Evolutionary conservation across 1,140 invertebrate species (phyloP).

Genomic region (Zaprionus kolodkinae): DNA sequence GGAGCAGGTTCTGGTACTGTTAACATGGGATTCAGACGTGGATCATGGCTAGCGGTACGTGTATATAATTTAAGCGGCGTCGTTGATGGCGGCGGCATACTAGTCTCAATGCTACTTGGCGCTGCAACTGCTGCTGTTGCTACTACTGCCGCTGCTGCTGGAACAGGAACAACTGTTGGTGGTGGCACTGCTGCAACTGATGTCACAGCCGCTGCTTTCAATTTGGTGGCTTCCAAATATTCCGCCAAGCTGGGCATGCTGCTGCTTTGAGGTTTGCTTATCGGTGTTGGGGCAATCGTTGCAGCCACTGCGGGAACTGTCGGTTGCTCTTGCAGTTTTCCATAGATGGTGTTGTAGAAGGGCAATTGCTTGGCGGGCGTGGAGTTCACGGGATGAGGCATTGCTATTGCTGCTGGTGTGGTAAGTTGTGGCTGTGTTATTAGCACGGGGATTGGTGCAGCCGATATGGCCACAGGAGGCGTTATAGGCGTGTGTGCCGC

Average conservation of each 20-base stretch:
- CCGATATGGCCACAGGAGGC: slow-evolving; percentile 29
- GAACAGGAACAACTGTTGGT: not conserved
- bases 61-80: slow-evolving; percentile 71
- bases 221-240: slow-evolving; percentile 61
- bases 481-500: slow-evolving; percentile 19
- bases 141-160: not conserved
- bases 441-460: slow-evolving; percentile 46
- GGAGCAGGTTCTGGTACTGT: slow-evolving; percentile 75
- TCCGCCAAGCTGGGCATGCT: slow-evolving; percentile 67
- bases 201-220: slow-evolving; percentile 27
- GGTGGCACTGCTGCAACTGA: slow-evolving; percentile 5
- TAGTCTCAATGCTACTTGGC: slow-evolving; percentile 22
- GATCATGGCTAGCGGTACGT: slow-evolving; percentile 80
- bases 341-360: slow-evolving; percentile 80
- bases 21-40: slow-evolving; percentile 76
- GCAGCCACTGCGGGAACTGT: slow-evolving; percentile 1
- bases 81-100: slow-evolving; percentile 58
- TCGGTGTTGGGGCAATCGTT: slow-evolving; percentile 12
- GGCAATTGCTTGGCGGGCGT: slow-evolving; percentile 48
- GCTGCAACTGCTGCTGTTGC: not conserved
- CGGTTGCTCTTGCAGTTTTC: slow-evolving; percentile 68
- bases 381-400: slow-evolving; percentile 15
- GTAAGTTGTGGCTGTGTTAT: slow-evolving; percentile 35
- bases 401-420: slow-evolving; percentile 9
- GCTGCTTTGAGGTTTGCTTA: slow-evolving; percentile 27